phyloP scores from a whole-genome alignment of 2,888 invertebrate species.

The Diogma glabrata region DNA sequence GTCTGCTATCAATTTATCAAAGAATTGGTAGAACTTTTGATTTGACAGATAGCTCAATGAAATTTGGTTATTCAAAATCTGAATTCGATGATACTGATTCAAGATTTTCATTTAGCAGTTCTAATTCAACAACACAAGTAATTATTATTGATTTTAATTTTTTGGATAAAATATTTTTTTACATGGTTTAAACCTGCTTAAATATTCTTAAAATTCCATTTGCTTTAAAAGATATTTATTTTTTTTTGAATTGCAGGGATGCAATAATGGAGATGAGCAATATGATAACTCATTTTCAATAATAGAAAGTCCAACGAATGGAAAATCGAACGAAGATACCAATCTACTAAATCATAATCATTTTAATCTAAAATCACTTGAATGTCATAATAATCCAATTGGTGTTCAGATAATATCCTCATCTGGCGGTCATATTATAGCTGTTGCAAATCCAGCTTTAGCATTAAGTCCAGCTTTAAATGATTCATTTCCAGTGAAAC shows the following conservation, averaged over 20 bases:
- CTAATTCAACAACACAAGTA: constrained; percentile 57
- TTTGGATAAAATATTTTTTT: too few relatives aligned
- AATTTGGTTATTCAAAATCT: constrained; percentile 22
- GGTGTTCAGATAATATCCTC: constrained; percentile 69
- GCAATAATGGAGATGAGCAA: constrained; percentile 1
- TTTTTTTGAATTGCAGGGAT: neutral
- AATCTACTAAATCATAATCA: neutral
- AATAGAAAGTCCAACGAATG: constrained; percentile 1
- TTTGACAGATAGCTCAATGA: constrained; percentile 30
- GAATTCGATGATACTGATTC: constrained; percentile 47
- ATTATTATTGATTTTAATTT: constrained; percentile 20
- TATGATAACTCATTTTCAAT: neutral
- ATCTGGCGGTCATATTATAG: constrained; percentile 77
- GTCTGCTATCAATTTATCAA: constrained; percentile 36
- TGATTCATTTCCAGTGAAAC: constrained; percentile 30
- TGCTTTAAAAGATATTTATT: neutral
- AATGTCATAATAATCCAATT: constrained; percentile 16
- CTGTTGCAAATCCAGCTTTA: constrained; percentile 77
- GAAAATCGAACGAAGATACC: neutral
- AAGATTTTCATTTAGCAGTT: constrained; percentile 65
- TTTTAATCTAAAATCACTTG: constrained; percentile 8
- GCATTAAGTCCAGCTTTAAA: constrained; percentile 44
- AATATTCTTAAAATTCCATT: neutral
- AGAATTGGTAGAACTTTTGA: constrained; percentile 35
- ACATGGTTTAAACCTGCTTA: too few relatives aligned